phyloP scores from a whole-genome alignment of 2,797 vertebrate species.

The Vultur gryphus region DNA sequence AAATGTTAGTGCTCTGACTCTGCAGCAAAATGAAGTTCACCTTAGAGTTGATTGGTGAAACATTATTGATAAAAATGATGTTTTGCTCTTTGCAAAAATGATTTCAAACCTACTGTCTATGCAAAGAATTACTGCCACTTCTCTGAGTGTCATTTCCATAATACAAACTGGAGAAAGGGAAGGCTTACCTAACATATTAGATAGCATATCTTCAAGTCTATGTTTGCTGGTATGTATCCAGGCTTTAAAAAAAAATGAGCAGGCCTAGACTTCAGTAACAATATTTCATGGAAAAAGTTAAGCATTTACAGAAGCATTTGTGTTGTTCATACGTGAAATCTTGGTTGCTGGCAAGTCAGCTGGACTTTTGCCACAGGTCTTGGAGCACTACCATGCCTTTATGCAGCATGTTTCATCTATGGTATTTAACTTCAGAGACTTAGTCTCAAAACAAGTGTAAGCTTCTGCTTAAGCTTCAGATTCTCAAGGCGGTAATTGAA shows the following conservation, averaged over 20 bases:
- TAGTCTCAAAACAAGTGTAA: background rate
- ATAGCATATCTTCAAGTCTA: background rate
- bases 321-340: background rate
- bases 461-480: background rate
- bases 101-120: background rate
- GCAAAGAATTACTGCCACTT: background rate
- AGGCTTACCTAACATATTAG: background rate
- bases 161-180: background rate
- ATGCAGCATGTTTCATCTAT: background rate
- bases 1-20: background rate
- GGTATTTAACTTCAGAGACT: background rate
- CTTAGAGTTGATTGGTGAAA: background rate
- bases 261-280: background rate
- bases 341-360: background rate
- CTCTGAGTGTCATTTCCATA: background rate
- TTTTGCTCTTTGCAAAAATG: background rate
- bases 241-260: background rate
- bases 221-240: background rate
- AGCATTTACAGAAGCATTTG: background rate
- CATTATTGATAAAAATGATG: background rate
- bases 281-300: background rate
- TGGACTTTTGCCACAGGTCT: background rate
- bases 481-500: background rate
- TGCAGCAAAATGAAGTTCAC: background rate
- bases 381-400: background rate